A percentile compares a stretch with the other conserved stretches of the same genome.
These are phyloP conservation scores for Lipophrys pholis DNA, from an alignment of 2,113 vertebrate genomes.

Conservation along the genomic window DNA sequence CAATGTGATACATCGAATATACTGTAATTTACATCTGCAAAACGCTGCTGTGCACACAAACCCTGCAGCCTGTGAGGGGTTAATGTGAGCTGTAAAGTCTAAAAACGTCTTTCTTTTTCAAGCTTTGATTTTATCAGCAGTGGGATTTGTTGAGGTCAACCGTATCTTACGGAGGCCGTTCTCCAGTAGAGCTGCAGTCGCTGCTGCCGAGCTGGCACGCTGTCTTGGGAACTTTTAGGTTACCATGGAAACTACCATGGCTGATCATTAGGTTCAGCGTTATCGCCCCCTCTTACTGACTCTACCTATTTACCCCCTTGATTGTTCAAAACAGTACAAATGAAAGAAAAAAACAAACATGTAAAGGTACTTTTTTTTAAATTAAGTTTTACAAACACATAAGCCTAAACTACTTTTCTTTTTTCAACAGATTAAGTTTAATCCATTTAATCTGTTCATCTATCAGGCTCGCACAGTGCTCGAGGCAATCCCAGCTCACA, in stretches of 20 bases:
- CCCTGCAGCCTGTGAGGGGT: not conserved
- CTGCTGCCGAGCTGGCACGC: slow-evolving; percentile 63
- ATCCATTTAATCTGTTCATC: too few relatives aligned
- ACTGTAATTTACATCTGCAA: not conserved
- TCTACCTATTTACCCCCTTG: slow-evolving; percentile 10
- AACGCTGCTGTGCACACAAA: not conserved
- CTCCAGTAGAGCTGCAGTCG: slow-evolving; percentile 15
- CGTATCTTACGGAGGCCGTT: not conserved
- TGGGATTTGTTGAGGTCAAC: slow-evolving; percentile 23
- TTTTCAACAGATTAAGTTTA: too few relatives aligned
- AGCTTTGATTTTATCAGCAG: not conserved
- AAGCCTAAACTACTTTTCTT: too few relatives aligned
- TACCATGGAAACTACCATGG: slow-evolving; percentile 67
- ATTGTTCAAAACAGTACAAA: not conserved
- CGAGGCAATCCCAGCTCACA: too few relatives aligned
- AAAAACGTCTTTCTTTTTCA: not conserved
- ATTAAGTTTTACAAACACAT: too few relatives aligned
- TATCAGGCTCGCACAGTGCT: too few relatives aligned
- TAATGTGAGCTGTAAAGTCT: not conserved
- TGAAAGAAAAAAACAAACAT: too few relatives aligned
- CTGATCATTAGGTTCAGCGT: slow-evolving; percentile 36
- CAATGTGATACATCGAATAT: not conserved
- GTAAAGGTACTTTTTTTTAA: too few relatives aligned
- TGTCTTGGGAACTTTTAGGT: slow-evolving; percentile 61
- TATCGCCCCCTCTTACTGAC: slow-evolving; percentile 25